These are phyloP conservation scores for Metallyticus violacea DNA, from an alignment of 2,888 invertebrate genomes.

Conservation along the genomic window DNA sequence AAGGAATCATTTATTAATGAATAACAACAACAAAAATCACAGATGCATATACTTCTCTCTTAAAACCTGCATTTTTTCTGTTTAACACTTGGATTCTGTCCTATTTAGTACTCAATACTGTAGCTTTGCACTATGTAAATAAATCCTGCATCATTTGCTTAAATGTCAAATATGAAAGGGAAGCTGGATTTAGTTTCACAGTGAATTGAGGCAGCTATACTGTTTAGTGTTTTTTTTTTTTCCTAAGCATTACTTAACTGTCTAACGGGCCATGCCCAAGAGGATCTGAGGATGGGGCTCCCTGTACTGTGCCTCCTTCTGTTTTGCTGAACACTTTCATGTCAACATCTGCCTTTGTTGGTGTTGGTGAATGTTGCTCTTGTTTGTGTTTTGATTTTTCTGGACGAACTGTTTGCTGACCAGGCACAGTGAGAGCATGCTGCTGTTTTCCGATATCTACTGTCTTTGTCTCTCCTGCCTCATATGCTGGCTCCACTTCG, in stretches of 20 bases:
- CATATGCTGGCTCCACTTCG: conserved; percentile 54
- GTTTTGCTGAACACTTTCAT: conserved; percentile 32
- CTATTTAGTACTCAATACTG: neutral
- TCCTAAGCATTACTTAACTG: neutral
- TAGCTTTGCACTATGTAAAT: neutral
- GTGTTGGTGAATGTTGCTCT: conserved; percentile 18
- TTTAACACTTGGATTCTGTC: neutral
- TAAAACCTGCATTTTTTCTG: neutral
- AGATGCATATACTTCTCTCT: neutral
- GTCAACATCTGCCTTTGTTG: conserved; percentile 31
- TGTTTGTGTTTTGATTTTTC: neutral
- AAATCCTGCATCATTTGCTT: neutral
- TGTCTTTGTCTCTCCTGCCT: conserved; percentile 47
- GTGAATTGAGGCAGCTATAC: neutral
- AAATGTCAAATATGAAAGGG: neutral
- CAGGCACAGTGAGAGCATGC: neutral
- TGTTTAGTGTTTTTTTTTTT: too few relatives aligned
- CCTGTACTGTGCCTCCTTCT: conserved; percentile 6
- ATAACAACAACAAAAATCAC: neutral
- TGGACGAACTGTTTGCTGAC: neutral
- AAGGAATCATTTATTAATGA: neutral
- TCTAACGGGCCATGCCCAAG: neutral
- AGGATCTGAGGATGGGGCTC: conserved; percentile 12
- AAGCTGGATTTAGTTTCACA: neutral
- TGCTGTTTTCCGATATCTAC: neutral